Evolutionary conservation across 2,113 vertebrate genomes (phyloP), one percentile per base, ranked within the genome.

Genomic region (Lethenteron camtschaticum): DNA sequence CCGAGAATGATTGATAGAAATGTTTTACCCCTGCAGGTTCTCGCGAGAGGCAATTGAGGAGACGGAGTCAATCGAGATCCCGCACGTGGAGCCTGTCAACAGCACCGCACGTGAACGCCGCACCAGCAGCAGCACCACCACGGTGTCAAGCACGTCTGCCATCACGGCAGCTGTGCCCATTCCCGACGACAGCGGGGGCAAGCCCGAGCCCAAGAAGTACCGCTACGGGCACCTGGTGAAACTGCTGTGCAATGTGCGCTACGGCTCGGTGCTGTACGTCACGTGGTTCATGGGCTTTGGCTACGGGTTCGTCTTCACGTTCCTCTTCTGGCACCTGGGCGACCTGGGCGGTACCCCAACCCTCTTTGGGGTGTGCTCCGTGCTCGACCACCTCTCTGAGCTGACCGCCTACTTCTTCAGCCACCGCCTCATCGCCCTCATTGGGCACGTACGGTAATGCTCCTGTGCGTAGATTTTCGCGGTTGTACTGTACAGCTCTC

Each of bases 201-300:
- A 55, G 3, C 57, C 10, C 10, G 72, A 73, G 57, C 77, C 74
- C 0, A 80, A 80, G 60, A 74, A 78, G 14, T 90, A 95, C 79
- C 82, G 75, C 75, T 90, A 87, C 73, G 84, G 82, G 77, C 84
- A 92, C 75, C 76, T 99, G 9, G 79, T 99, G 72, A 82, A 78
- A 72, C 79, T 95, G 14, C 80, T 99, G 0, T 97, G 92, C 75
- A 87, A 85, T 1, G 84, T 97, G 75, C 90, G 85, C 69, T 99
- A 97, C 0, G 81, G 89, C 75, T 92, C 89, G 0, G 88, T 99
- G 70, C 81, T 99, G 13, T 97, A 95, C 0, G 94, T 99, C 57
- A 92, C 94, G 2, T 99, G 92, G 92, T 97, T 97, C 77, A 96
- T 99, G 94, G 94, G 94, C 1, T 99, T 99, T 69, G 87, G 94